Percentiles rank a stretch among this genome's conserved stretches.
phyloP scores from a whole-genome alignment of 2,797 vertebrate species.

The Phrynocephalus forsythii region DNA sequence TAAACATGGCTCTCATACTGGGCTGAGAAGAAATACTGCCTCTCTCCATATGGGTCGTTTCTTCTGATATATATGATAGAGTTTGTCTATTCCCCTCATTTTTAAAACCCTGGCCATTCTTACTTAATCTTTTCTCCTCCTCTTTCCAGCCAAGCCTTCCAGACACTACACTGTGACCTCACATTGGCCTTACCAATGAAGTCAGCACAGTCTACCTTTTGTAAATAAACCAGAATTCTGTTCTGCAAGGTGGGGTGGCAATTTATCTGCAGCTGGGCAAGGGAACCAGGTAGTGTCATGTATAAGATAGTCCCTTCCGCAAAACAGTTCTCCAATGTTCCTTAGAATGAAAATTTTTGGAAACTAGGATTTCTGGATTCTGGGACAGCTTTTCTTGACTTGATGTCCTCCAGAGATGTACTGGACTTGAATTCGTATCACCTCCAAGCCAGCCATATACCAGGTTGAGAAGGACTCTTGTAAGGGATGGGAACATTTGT shows the following conservation, averaged over 20 bases:
- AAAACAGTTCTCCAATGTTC: neutral
- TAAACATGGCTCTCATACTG: neutral
- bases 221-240: neutral
- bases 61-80: no score
- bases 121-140: neutral
- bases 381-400: neutral
- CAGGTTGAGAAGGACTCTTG: neutral
- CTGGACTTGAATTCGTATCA: no score
- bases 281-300: neutral
- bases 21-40: neutral
- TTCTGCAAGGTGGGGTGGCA: no score
- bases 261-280: constrained; percentile 4
- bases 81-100: neutral
- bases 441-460: neutral
- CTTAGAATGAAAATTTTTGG: neutral
- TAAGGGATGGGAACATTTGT: neutral
- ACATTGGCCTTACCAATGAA: constrained; percentile 17
- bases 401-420: neutral
- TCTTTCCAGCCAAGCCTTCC: neutral
- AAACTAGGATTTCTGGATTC: neutral
- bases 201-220: constrained; percentile 9
- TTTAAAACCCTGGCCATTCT: neutral
- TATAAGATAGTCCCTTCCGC: neutral
- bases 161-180: constrained; percentile 31
- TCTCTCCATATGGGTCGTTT: neutral